A percentile compares a stretch with the other conserved stretches of the same genome.
Evolutionary conservation across 2,113 vertebrate genomes (phyloP).

Genomic region (Bubo blakistoni): DNA sequence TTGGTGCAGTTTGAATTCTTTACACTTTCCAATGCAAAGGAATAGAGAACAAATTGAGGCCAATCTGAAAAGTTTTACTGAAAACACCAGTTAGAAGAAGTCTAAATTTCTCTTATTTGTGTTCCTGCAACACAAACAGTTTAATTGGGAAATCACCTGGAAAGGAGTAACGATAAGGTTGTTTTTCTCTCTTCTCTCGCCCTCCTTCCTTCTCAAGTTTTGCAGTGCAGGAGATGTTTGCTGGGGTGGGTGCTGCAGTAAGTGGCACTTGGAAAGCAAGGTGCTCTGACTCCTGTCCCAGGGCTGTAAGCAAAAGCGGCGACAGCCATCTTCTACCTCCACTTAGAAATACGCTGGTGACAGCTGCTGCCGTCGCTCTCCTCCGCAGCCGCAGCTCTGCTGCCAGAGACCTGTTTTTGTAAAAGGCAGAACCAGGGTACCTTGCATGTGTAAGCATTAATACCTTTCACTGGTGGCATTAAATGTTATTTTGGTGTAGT

Average conservation of each 20-base stretch:
- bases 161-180: not conserved
- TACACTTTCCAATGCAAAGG: not conserved
- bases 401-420: not conserved
- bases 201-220: not conserved
- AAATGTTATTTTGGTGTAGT: not conserved
- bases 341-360: not conserved
- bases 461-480: not conserved
- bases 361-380: conserved; percentile 66
- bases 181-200: not conserved
- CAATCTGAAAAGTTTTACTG: not conserved
- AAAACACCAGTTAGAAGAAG: not conserved
- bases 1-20: not conserved
- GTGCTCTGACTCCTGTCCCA: not conserved
- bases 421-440: not conserved
- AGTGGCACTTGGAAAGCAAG: not conserved
- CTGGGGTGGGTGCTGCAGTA: not conserved
- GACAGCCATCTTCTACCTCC: not conserved
- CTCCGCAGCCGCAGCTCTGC: conserved; percentile 22
- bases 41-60: not conserved
- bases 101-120: not conserved
- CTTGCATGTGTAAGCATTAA: not conserved
- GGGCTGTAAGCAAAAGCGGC: not conserved
- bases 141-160: not conserved
- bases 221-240: not conserved
- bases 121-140: not conserved